Evolutionary conservation across 2,888 invertebrate genomes (phyloP), one percentile per base, ranked within the genome.

Genomic region (Priapulus caudatus): DNA sequence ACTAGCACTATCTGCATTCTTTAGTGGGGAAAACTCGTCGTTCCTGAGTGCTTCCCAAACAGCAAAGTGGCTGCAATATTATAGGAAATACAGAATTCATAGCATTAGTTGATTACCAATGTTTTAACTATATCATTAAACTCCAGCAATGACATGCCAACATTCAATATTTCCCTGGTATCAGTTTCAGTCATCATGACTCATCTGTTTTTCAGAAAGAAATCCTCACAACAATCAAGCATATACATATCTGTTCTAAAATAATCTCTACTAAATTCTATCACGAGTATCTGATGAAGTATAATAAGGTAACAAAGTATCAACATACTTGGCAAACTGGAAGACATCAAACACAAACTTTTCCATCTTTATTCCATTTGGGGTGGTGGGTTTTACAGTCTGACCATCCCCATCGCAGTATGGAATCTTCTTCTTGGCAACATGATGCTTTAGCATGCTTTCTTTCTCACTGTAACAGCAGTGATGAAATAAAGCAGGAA

Each of bases 301-400:
- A n/a, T n/a, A n/a, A n/a, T n/a, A n/a, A n/a, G n/a, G n/a, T n/a
- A n/a, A n/a, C n/a, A n/a, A n/a, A n/a, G n/a, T n/a, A n/a, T n/a
- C n/a, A n/a, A 69, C 74, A 67, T 67, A 78, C 75, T 86, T 81
- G 1, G 93, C 82, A 71, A 89, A 91, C 65, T 86, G 86, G 67
- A 99, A 98, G 0, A 97, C 93, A 71, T 99, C 98, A 69, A 99
- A 99, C 5, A 99, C 87, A 69, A 99, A 99, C 71, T 97, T 98
- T 67, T 99, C 98, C 73, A 99, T 84, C 75, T 99, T 99, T 59
- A 98, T 89, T 5, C 97, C 98, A 64, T 98, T 98, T 0, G 90
- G 83, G 56, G 80, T 79, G 0, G 79, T 78, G 0, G 98, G 95
- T 57, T 80, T 82, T 43, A 81, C 75, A 47, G 79, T 76, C 18